These are phyloP conservation scores for Drosophila triauraria DNA, from an alignment of 1,140 invertebrate species.

Conservation along the genomic window DNA sequence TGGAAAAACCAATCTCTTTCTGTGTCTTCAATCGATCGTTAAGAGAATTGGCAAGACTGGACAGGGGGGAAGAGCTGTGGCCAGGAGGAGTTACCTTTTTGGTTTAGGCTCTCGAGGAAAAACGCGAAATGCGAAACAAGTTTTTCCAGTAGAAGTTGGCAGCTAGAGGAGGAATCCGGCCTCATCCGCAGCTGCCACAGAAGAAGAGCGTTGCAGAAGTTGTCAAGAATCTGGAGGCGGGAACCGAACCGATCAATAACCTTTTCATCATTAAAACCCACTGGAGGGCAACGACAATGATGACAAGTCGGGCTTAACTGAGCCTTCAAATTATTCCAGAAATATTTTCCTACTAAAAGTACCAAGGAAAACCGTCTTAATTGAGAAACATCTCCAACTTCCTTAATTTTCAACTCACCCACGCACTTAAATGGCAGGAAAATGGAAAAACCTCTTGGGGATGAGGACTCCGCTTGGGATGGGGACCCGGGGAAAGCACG, in stretches of 20 bases:
- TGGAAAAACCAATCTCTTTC: conserved; percentile 12
- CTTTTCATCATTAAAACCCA: conserved; percentile 34
- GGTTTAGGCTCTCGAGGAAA: conserved; percentile 24
- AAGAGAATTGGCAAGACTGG: not conserved
- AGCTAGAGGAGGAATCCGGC: conserved; percentile 28
- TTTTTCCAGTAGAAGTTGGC: conserved; percentile 43
- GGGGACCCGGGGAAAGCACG: conserved; percentile 17
- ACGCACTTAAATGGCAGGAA: not conserved
- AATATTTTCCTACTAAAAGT: not conserved
- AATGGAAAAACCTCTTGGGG: not conserved
- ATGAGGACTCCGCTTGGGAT: not conserved
- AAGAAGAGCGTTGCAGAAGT: conserved; percentile 13
- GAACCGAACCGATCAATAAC: conserved; percentile 47
- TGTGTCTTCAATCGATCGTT: not conserved
- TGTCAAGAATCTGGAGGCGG: conserved; percentile 45
- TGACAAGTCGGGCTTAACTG: not conserved
- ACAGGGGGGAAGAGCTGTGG: conserved; percentile 9
- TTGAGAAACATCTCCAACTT: conserved; percentile 1
- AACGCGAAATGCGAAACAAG: conserved; percentile 31
- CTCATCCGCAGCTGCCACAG: conserved; percentile 23
- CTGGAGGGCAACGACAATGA: conserved; percentile 7
- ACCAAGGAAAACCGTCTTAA: not conserved
- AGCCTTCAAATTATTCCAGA: not conserved
- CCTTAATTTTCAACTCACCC: not conserved
- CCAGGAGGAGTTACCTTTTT: conserved; percentile 17